Base-by-base conservation (phyloP, 30 jellyfish, hydroid and myxozoan species). In the Hydractinia echinata region DNA sequence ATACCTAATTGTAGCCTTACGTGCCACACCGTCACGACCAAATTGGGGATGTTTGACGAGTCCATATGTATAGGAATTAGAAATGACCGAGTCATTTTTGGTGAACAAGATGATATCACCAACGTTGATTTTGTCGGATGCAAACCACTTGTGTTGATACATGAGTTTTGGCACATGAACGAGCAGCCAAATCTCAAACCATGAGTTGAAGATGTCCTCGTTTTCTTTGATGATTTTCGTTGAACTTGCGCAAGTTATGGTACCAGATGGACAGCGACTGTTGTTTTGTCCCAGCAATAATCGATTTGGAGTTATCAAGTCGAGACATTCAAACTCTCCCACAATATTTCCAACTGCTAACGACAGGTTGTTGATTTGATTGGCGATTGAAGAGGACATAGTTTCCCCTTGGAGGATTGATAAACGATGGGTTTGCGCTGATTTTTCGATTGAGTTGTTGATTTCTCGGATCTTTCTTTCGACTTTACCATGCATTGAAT, bases 391-490 rank as follows among this genome's bases (percentile, higher is more conserved):
- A n/a, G 73, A 62, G 16, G 73, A 5, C 4, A 10, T 44, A 6
- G 73, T 62, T 62, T 62, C 73, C 83, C 83, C 51, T 13, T 74
- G 83, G 20, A 74, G 83, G 20, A 74, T 4, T 8, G 83, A 8
- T 15, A 74, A 50, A 4, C 83, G 83, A 74, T 51, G 77, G 5
- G 51, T 74, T 54, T 20, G 73, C 11, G 21, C 10, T 4, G 76
- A 8, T 13, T 30, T 74, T 6, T 74, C 76, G 83, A 74, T 74
- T 74, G 83, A 51, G 39, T 54, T 4, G 72, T 74, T 74, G 14
- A 74, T 74, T 50, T 74, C 83, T 16, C 83, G 13, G 44, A 74
- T 74, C 64, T 74, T 74, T n/a, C n/a, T n/a, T n/a, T n/a, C n/a
- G n/a, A n/a, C n/a, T n/a, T n/a, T n/a, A n/a, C n/a, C n/a, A n/a